These are phyloP conservation scores for Sinella curviseta DNA, from an alignment of 1,140 invertebrate species.

Conservation along the genomic window DNA sequence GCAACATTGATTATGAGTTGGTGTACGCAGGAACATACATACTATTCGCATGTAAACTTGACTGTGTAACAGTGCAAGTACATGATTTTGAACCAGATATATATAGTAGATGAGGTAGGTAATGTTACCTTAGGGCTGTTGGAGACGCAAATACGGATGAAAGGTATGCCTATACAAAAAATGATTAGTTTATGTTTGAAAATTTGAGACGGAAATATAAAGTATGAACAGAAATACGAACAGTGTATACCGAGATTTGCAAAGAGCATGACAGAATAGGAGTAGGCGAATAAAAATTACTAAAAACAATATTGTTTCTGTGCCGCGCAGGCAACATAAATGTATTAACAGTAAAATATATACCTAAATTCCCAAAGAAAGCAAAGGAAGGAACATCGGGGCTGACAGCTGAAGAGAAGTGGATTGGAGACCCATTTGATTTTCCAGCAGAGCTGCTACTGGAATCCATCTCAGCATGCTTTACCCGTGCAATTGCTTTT, in stretches of 20 bases:
- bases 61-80: too few species aligned
- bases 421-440: neutral
- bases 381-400: slow-evolving; percentile 47
- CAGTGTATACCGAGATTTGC: neutral
- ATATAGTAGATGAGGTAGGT: too few species aligned
- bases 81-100: too few species aligned
- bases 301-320: too few species aligned
- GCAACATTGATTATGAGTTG: too few species aligned
- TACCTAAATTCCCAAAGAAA: slow-evolving; percentile 49
- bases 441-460: neutral
- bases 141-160: slow-evolving; percentile 42
- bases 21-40: too few species aligned
- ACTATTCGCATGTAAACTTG: too few species aligned
- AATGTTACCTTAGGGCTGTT: slow-evolving; percentile 43
- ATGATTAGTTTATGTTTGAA: too few species aligned
- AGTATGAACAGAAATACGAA: too few species aligned
- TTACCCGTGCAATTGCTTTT: slow-evolving; percentile 45
- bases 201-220: too few species aligned
- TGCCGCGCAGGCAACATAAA: neutral
- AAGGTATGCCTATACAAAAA: too few species aligned
- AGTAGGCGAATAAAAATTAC: too few species aligned
- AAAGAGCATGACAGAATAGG: neutral
- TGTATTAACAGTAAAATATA: neutral
- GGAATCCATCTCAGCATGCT: slow-evolving; percentile 22
- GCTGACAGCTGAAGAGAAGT: slow-evolving; percentile 40